These are phyloP conservation scores for Coelopa pilipes DNA, from an alignment of 2,888 invertebrate species.

Conservation along the genomic window DNA sequence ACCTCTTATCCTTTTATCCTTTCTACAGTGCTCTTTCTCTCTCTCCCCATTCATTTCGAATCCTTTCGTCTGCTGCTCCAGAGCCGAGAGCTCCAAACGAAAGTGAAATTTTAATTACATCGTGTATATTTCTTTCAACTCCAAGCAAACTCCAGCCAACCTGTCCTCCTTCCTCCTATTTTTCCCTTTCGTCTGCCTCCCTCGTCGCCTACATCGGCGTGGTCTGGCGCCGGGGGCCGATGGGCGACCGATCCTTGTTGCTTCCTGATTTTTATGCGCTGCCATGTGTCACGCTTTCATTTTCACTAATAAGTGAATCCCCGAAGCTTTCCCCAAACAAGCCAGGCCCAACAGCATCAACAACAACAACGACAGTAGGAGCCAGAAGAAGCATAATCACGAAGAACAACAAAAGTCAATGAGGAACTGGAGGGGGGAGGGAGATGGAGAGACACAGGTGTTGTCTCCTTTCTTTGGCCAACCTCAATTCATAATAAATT, in stretches of 20 bases:
- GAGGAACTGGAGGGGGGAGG: no score
- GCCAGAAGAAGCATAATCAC: no score
- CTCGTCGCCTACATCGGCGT: no score
- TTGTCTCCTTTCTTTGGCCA: constrained; percentile 47
- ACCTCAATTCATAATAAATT: constrained; percentile 65
- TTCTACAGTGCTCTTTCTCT: no score
- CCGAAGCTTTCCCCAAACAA: constrained; percentile 23
- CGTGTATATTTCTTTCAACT: not conserved
- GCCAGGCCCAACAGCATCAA: constrained; percentile 17
- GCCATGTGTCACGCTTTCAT: constrained; percentile 33
- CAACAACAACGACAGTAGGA: constrained; percentile 34
- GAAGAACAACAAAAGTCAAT: no score
- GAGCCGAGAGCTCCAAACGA: constrained; percentile 38
- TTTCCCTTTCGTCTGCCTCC: not conserved
- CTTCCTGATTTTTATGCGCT: constrained; percentile 38
- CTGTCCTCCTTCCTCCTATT: not conserved
- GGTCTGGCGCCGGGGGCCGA: no score
- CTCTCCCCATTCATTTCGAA: no score
- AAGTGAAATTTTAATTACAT: constrained; percentile 62
- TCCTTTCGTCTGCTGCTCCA: constrained; percentile 6
- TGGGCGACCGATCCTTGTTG: constrained; percentile 17
- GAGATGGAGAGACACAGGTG: constrained; percentile 28
- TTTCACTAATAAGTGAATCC: constrained; percentile 38
- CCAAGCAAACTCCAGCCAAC: not conserved
- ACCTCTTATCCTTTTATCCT: no score